These are phyloP conservation scores for Apocrypta bakeri DNA, from an alignment of 1,140 invertebrate species.

Conservation along the genomic window DNA sequence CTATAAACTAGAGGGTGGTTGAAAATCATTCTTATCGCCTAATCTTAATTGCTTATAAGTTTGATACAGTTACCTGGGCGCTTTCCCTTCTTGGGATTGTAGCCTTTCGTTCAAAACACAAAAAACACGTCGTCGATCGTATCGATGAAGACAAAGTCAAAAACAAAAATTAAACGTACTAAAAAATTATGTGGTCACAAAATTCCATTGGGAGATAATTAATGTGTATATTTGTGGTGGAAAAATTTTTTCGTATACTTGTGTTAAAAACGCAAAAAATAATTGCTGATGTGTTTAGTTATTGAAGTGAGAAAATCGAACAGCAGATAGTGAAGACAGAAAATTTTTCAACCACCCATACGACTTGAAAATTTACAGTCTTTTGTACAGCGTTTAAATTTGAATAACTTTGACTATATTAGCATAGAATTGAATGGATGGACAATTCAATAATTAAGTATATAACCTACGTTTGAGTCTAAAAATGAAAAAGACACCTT, in stretches of 20 bases:
- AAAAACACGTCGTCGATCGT: conserved; percentile 5
- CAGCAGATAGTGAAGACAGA: background rate
- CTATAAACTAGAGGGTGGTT: conserved; percentile 50
- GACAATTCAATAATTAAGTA: background rate
- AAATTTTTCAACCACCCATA: conserved; percentile 48
- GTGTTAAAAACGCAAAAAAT: conserved; percentile 13
- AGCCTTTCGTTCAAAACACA: conserved; percentile 45
- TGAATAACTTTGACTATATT: background rate
- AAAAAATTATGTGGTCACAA: background rate
- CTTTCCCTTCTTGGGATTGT: conserved; percentile 46
- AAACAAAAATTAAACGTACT: conserved; percentile 15
- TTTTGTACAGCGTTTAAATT: background rate
- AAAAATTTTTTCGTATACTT: background rate
- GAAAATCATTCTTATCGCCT: conserved; percentile 46
- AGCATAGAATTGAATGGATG: background rate
- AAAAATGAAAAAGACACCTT: conserved; percentile 5
- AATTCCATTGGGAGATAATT: background rate
- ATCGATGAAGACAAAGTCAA: conserved; percentile 1
- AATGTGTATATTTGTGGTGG: background rate
- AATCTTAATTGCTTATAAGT: conserved; percentile 22
- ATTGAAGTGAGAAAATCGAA: background rate
- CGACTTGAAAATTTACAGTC: background rate
- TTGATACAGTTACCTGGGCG: conserved; percentile 46
- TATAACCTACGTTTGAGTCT: no score
- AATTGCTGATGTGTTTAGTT: background rate